These are phyloP conservation scores for Aplochiton taeniatus DNA, from an alignment of 2,797 vertebrate genomes.

Conservation along the genomic window DNA sequence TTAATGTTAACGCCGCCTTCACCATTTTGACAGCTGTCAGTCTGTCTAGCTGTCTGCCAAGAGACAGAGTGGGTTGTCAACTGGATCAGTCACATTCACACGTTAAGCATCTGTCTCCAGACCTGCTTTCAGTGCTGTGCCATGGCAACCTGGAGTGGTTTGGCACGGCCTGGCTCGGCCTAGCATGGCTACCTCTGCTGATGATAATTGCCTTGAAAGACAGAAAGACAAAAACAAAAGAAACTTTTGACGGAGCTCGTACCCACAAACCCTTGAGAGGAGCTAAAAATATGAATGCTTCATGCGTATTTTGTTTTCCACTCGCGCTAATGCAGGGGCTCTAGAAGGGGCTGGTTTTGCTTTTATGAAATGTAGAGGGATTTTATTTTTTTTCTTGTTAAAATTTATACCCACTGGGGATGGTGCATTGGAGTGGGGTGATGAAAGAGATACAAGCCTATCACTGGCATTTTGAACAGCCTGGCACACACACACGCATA, in stretches of 20 bases:
- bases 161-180: no score
- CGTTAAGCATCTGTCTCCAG: no score
- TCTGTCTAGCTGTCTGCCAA: no score
- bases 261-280: constrained; percentile 16
- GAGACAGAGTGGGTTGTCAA: no score
- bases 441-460: constrained; percentile 34
- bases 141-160: no score
- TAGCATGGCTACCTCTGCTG: constrained; percentile 20
- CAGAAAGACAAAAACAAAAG: no score
- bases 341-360: neutral
- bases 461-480: constrained; percentile 43
- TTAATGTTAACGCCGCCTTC: no score
- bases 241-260: constrained; percentile 17
- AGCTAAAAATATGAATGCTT: constrained; percentile 34
- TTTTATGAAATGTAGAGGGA: constrained; percentile 4
- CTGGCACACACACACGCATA: constrained; percentile 15
- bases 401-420: constrained; percentile 5
- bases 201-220: constrained; percentile 29
- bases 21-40: no score
- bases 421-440: constrained; percentile 25
- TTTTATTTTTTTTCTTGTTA: neutral
- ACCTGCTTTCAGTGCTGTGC: no score
- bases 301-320: neutral
- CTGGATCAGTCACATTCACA: no score
- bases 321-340: neutral